Evolutionary conservation across 2,113 vertebrate species (phyloP).

Genomic region (Vanacampus margaritifer): DNA sequence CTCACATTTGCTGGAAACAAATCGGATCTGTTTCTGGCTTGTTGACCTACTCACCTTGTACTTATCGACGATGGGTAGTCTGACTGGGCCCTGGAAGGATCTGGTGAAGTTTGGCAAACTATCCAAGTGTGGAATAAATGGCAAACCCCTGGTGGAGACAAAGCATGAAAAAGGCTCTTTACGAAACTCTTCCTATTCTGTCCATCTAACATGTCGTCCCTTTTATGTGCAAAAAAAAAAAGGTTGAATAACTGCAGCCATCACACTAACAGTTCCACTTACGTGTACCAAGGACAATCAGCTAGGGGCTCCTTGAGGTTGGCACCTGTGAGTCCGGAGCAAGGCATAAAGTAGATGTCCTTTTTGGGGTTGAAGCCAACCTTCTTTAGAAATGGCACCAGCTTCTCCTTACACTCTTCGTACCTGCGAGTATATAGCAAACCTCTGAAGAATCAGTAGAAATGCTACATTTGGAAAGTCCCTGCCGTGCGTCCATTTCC

Average conservation of each 20-base stretch:
- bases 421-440: slow-evolving; percentile 73
- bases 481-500: background rate
- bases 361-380: slow-evolving; percentile 99
- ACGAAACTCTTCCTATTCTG: background rate
- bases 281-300: slow-evolving; percentile 96
- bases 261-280: slow-evolving; percentile 60
- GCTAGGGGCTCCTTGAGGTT: slow-evolving; percentile 92
- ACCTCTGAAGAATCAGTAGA: background rate
- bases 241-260: background rate
- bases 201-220: too few relatives aligned
- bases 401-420: slow-evolving; percentile 99
- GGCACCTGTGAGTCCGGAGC: slow-evolving; percentile 95
- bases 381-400: slow-evolving; percentile 99
- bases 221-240: too few relatives aligned
- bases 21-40: background rate
- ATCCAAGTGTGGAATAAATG: slow-evolving; percentile 97
- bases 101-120: slow-evolving; percentile 97
- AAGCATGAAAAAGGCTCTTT: background rate
- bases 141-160: slow-evolving; percentile 81
- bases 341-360: slow-evolving; percentile 99
- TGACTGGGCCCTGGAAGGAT: slow-evolving; percentile 90
- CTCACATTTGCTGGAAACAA: slow-evolving; percentile 17
- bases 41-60: slow-evolving; percentile 83
- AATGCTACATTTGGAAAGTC: background rate
- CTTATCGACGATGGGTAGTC: slow-evolving; percentile 98